These are phyloP conservation scores for Mythimna vitellina DNA, from an alignment of 2,888 invertebrate genomes.

Conservation along the genomic window DNA sequence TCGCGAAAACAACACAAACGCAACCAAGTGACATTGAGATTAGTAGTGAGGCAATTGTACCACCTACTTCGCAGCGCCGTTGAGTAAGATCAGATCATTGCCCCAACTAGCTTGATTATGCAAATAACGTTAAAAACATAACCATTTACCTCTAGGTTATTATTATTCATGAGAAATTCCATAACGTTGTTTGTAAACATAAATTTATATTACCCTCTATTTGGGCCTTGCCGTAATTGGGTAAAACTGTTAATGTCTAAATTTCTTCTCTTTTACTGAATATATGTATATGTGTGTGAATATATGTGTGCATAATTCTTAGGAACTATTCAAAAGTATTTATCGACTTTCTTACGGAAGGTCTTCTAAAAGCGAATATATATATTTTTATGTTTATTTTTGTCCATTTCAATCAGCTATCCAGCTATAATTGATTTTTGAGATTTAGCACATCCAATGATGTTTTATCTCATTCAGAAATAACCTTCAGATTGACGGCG, in stretches of 20 bases:
- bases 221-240: not conserved
- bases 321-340: not conserved
- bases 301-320: no score
- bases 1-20: constrained; percentile 33
- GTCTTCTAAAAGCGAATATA: no score
- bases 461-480: no score
- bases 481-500: no score
- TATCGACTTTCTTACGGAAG: not conserved
- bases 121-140: constrained; percentile 38
- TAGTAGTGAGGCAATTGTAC: constrained; percentile 47
- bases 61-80: constrained; percentile 60
- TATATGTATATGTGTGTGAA: not conserved
- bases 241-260: no score
- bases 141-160: constrained; percentile 15
- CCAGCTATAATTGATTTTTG: no score
- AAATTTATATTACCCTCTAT: not conserved
- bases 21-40: constrained; percentile 56
- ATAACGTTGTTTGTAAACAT: not conserved
- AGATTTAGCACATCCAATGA: no score
- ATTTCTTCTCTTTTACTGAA: not conserved
- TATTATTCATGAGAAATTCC: not conserved
- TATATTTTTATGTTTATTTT: no score
- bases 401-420: no score
- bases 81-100: constrained; percentile 57
- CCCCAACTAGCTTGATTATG: constrained; percentile 54